Evolutionary conservation across 2,888 invertebrate species (phyloP), one percentile per base, ranked within the genome.

Genomic region (Abscondita cerata): DNA sequence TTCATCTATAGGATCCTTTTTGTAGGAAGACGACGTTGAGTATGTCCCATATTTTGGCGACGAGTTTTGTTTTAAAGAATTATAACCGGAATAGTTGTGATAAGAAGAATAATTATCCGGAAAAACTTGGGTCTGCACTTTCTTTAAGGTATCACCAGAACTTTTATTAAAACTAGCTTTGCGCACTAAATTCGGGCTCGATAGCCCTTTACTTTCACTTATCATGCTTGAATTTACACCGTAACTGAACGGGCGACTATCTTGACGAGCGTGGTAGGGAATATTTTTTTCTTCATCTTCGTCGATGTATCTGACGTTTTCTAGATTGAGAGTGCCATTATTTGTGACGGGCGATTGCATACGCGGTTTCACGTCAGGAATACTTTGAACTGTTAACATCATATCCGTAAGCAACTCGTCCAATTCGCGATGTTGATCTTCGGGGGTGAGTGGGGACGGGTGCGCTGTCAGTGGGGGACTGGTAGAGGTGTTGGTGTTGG

Each of bases 231-330:
- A 73, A 65, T 76, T 78, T 86, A 79, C 89, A 59, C 93, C 93
- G 87, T 95, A 95, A 59, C 92, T 92, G 82, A 95, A 95, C 65
- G 95, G 95, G 73, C 92, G 88, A 73, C 92, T 92, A 81, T 94
- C 92, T 72, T 92, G 89, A 75, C 95, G 86, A 76, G 95, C 94
- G 89, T 95, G 95, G 83, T 95, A 95, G 72, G 95, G 95, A 79
- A 93, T 93, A 79, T 88, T 86, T 68, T 84, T 84, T 69, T 84
- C 83, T 56, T 78, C 77, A 59, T 74, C 73, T 52, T 78, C 78
- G 78, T 81, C 80, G 72, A 81, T 80, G 73, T 73, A 79, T 55
- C 79, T 75, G 61, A 80, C 76, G 73, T 77, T 76, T 58, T 79
- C 80, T 67, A 76, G 69, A 53, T 72, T 71, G 68, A 77, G 73